Conservation (phyloP, 2,888 invertebrate species). For the Andrena bucephala region DNA sequence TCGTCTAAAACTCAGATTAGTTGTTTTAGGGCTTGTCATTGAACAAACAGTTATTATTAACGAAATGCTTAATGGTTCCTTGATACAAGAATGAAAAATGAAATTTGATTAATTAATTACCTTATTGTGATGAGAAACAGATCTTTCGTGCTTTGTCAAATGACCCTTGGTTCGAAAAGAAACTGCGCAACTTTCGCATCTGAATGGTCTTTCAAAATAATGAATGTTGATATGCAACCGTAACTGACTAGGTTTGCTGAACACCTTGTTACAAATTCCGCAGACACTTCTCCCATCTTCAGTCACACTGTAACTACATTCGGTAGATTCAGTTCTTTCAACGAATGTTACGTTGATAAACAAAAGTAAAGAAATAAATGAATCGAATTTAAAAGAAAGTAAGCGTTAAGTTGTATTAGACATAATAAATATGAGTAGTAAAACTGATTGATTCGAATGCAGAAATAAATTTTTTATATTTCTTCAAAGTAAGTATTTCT, state of each 20-base stretch:
- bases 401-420: not conserved
- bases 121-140: conserved; percentile 96
- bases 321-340: conserved; percentile 66
- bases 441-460: not conserved
- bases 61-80: not conserved
- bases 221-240: conserved; percentile 97
- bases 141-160: conserved; percentile 96
- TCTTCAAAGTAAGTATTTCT: too few relatives aligned
- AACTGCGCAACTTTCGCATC: conserved; percentile 96
- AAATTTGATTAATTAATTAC: conserved; percentile 84
- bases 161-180: conserved; percentile 95
- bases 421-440: not conserved
- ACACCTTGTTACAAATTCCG: conserved; percentile 95
- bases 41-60: not conserved
- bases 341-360: not conserved
- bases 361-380: not conserved
- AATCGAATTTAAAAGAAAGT: not conserved
- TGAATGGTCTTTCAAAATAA: conserved; percentile 96
- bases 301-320: conserved; percentile 85
- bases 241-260: conserved; percentile 95
- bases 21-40: not conserved
- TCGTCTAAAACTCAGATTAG: not conserved
- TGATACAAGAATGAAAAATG: not conserved
- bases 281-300: conserved; percentile 93
- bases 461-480: too few relatives aligned